phyloP scores from a whole-genome alignment of 2,888 invertebrate species.

The Parnassius smintheus region DNA sequence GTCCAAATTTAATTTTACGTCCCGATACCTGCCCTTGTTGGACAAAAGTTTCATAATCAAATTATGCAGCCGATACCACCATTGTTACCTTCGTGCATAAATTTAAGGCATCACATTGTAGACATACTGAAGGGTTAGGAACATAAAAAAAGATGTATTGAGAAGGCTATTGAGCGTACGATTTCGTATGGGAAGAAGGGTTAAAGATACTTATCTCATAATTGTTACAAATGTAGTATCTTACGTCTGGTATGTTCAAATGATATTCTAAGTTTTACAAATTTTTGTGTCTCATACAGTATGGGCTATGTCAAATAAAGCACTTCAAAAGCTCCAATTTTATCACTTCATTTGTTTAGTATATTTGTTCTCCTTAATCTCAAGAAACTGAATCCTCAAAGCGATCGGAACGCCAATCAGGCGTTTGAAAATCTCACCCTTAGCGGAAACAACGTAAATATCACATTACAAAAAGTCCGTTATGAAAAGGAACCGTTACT shows the following conservation, averaged over 20 bases:
- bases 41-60: conserved; percentile 77
- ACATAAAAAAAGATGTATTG: conserved; percentile 64
- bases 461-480: conserved; percentile 79
- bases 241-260: conserved; percentile 9
- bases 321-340: conserved; percentile 1
- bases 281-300: not conserved
- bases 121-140: conserved; percentile 66
- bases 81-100: conserved; percentile 76
- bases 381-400: conserved; percentile 63
- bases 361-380: conserved; percentile 44
- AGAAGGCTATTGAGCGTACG: conserved; percentile 64
- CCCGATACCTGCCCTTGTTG: conserved; percentile 72
- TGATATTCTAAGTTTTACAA: conserved; percentile 29
- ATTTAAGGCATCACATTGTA: conserved; percentile 74
- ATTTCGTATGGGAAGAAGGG: conserved; percentile 76
- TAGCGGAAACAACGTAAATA: conserved; percentile 74
- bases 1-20: conserved; percentile 79
- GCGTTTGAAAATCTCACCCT: conserved; percentile 66
- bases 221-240: conserved; percentile 67
- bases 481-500: conserved; percentile 78
- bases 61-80: conserved; percentile 77
- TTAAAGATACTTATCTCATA: conserved; percentile 77
- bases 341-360: conserved; percentile 30
- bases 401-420: conserved; percentile 57
- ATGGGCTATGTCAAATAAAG: not conserved